Conservation (phyloP, 2,888 invertebrate genomes). For the Asteroscopus sphinx region DNA sequence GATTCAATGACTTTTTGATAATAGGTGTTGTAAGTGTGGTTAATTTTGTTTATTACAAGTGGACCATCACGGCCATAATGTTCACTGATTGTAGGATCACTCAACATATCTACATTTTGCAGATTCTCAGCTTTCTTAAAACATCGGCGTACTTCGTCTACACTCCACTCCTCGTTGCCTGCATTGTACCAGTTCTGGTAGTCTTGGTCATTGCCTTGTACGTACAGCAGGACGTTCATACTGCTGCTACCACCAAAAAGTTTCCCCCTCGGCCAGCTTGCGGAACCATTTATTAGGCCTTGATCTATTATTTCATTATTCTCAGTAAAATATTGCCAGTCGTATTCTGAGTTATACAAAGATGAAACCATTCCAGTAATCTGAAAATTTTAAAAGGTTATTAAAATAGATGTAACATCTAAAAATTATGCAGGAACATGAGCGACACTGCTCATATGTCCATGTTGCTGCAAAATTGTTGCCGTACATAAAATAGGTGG, state of each 20-base stretch:
- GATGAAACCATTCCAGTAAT: slow-evolving; percentile 58
- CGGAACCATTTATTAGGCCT: slow-evolving; percentile 83
- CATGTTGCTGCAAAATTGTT: no score
- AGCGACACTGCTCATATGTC: no score
- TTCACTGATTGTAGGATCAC: slow-evolving; percentile 53
- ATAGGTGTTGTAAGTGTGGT: slow-evolving; percentile 68
- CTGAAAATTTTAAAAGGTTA: slow-evolving; percentile 42
- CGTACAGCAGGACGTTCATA: slow-evolving; percentile 89
- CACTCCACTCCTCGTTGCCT: slow-evolving; percentile 89
- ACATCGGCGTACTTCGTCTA: slow-evolving; percentile 81
- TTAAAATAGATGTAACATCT: no score
- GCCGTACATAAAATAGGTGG: no score
- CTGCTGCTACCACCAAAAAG: slow-evolving; percentile 89
- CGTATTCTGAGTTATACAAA: slow-evolving; percentile 42
- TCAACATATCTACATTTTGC: slow-evolving; percentile 62
- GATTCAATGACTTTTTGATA: slow-evolving; percentile 68
- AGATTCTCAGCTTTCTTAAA: slow-evolving; percentile 86
- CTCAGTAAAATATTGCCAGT: slow-evolving; percentile 91
- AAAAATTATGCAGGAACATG: no score
- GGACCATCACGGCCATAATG: slow-evolving; percentile 81
- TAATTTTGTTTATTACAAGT: slow-evolving; percentile 79
- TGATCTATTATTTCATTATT: slow-evolving; percentile 92
- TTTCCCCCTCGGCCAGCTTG: slow-evolving; percentile 90
- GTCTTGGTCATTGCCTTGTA: slow-evolving; percentile 85
- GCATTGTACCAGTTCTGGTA: slow-evolving; percentile 87